Evolutionary conservation across 1,140 invertebrate genomes (phyloP), one percentile per base, ranked within the genome.

Genomic region (Sitobion miscanthi): DNA sequence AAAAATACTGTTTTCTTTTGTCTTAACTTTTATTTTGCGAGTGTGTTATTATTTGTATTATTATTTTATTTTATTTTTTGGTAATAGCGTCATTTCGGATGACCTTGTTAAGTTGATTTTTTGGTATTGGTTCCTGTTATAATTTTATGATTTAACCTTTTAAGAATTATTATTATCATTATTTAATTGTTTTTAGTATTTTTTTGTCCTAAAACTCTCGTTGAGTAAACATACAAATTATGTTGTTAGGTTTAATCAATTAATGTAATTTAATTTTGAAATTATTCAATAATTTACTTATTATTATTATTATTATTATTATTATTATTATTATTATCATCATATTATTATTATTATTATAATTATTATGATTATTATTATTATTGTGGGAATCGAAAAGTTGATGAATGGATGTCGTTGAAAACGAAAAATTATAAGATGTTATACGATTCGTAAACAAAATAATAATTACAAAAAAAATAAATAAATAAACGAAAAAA

Each of bases 61-160:
- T 93, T 93, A 30, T 57, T 86, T 91, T 49, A 35, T 83, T 49
- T 91, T 82, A n/a, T 91, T 91, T 82, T 91, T 91, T 91, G 69
- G 69, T 91, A 49, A 77, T 77, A 42, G 49, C 85, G 91, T 85
- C 91, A 85, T 86, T 85, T 83, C 35, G 38, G 0, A 86, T 93
- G 91, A 86, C 91, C 77, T 93, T 86, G 91, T 93, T 86, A 93
- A 93, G 91, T 93, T 93, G 91, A 93, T 93, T 93, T 77, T 93
- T 93, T 93, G 91, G 91, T 93, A 93, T 93, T 93, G 91, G 91
- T 93, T 93, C 91, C 91, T 93, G 91, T 93, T 93, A 93, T 93
- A 54, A 93, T 93, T 93, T 93, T 93, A 93, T 93, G 49, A 93
- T 93, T 93, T 93, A 93, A 52, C n/a, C 45, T 92, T 49, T 92